Evolutionary conservation across 1,140 invertebrate genomes (phyloP), one percentile per base, ranked within the genome.

Genomic region (Coenobita brevimanus): DNA sequence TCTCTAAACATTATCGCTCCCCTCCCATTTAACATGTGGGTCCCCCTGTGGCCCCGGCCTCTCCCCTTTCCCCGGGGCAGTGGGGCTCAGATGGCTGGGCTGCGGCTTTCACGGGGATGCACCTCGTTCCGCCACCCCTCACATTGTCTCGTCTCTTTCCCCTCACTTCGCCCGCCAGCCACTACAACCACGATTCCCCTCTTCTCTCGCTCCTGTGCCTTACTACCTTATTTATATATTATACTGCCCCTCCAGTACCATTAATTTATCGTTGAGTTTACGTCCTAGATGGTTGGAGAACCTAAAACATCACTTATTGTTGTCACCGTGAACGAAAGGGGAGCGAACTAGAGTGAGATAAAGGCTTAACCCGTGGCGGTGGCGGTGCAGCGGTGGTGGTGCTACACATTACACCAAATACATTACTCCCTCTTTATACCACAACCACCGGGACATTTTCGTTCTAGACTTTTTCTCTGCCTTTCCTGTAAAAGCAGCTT

Each of bases 371-470:
- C 84, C 75, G 17, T 43, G 82, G 82, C 41, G 54, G 57, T 67
- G 54, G 10, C 36, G 38, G 69, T 60, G 69, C 67, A 82, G 67
- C 46, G 67, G 43, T 50, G 24, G 73, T 46, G 82, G 67, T n/a
- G 84, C 62, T 87, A 86, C 75, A 80, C 84, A 71, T 71, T 69
- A 87, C 84, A 86, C 84, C 84, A 86, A 87, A 80, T 73, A 86
- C 75, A 69, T 46, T 36, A 33, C 33, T 79, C 83, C 27, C 67
- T 41, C 82, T 33, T 38, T 81, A 57, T 50, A 50, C 81, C 57
- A 62, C 38, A 60, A 78, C 69, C 57, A 75, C 46, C 73, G 21
- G 41, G 33, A 43, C 46, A 33, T 38, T 81, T 80, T 87, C 84
- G 50, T 33, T 87, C 76, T 50, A 73, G 33, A 41, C 67, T 54